Evolutionary conservation across 2,113 vertebrate genomes (phyloP), one percentile per base, ranked within the genome.

Genomic region (Puntigrus tetrazona): DNA sequence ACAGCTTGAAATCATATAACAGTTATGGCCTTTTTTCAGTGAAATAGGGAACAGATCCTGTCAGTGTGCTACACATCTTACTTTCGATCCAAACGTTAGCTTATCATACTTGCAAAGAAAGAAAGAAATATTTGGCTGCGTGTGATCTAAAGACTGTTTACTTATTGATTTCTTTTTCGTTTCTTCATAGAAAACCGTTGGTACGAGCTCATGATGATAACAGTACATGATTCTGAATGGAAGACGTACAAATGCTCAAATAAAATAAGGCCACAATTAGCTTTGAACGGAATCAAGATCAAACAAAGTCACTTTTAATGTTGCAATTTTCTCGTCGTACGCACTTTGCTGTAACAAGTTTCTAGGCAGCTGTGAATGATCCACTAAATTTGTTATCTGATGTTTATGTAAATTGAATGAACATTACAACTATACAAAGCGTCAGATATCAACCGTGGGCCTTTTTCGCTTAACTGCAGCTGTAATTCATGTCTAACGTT

Each of bases 171-270:
- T 7, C 14, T 61, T 52, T 34, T 14, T 80, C 31, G 22, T 57
- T 76, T 67, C 78, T 69, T 31, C 41, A 18, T 57, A 85, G 52
- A 84, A 88, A 88, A 85, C 55, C 75, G 63, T 89, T 89, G 83
- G 45, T 41, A 65, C 83, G 88, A 90, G 85, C 83, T 83, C 81
- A 87, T 89, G 90, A 90, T 90, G 82, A 61, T 31, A 78, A 90
- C 91, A 69, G 84, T 87, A 88, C 88, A 87, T 90, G 85, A 86
- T 84, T 82, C 81, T 82, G 89, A 88, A 38, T 89, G 89, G 91
- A 94, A 93, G 92, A 94, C 92, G 82, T 88, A 94, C 88, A 92
- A 92, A 89, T 89, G 92, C 86, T 90, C 80, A 92, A 84, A 86
- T 77, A 65, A 90, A 91, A 88, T 91, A 87, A 90, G 89, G 89